Conservation (phyloP, 2,888 invertebrate genomes). For the Plebejus melissa region DNA sequence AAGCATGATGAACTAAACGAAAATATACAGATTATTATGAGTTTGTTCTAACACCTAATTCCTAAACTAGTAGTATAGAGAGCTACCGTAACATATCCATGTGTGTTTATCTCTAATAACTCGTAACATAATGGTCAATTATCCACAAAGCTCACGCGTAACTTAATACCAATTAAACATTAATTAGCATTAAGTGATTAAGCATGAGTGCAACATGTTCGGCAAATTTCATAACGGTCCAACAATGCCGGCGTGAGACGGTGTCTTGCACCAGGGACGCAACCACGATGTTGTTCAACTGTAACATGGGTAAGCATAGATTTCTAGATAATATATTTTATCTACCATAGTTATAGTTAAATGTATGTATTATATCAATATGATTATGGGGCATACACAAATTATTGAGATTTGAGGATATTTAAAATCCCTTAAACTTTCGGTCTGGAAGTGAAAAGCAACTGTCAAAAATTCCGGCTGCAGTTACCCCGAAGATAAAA, state of each 20-base stretch:
- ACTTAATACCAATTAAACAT: constrained; percentile 11
- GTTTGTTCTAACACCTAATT: background rate
- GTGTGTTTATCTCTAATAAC: background rate
- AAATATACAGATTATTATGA: background rate
- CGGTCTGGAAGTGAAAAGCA: too few relatives aligned
- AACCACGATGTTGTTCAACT: constrained; percentile 43
- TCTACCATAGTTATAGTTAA: background rate
- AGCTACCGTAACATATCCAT: background rate
- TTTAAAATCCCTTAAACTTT: too few relatives aligned
- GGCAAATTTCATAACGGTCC: constrained; percentile 32
- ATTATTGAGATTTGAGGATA: too few relatives aligned
- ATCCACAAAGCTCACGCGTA: background rate
- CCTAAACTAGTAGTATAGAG: background rate
- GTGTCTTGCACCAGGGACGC: constrained; percentile 47
- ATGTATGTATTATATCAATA: too few relatives aligned
- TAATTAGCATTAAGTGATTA: background rate
- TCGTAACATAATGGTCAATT: background rate
- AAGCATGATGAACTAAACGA: background rate
- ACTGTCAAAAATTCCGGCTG: too few relatives aligned
- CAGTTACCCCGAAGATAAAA: too few relatives aligned
- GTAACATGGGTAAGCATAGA: constrained; percentile 36
- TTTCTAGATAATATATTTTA: background rate
- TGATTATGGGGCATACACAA: too few relatives aligned
- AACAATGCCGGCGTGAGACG: constrained; percentile 51
- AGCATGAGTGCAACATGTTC: constrained; percentile 24